These are phyloP conservation scores for Hirtodrosophila cameraria DNA, from an alignment of 2,888 invertebrate species.

Conservation along the genomic window DNA sequence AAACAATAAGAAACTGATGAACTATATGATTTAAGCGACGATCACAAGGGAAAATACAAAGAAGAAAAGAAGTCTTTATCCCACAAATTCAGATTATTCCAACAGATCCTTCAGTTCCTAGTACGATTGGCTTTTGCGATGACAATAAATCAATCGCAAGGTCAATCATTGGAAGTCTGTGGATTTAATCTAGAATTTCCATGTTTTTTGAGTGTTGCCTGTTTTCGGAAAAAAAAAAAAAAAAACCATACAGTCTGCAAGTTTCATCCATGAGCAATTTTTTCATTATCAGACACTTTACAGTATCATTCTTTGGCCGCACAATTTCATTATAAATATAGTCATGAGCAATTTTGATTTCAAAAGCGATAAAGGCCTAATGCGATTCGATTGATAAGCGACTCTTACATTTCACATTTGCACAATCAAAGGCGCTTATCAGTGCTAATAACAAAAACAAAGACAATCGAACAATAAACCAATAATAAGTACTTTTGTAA, in stretches of 20 bases:
- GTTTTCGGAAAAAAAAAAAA: too few relatives aligned
- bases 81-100: too few relatives aligned
- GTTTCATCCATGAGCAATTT: not conserved
- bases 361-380: slow-evolving; percentile 25
- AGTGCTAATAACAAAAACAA: slow-evolving; percentile 8
- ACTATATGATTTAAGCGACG: too few relatives aligned
- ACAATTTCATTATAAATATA: slow-evolving; percentile 49
- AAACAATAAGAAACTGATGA: too few relatives aligned
- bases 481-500: slow-evolving; percentile 10
- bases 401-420: slow-evolving; percentile 24
- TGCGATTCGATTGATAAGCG: slow-evolving; percentile 53
- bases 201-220: not conserved
- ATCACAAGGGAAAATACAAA: too few relatives aligned
- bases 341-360: slow-evolving; percentile 55
- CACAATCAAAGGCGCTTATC: slow-evolving; percentile 28
- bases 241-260: slow-evolving; percentile 38
- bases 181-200: too few relatives aligned
- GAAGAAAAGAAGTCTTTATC: too few relatives aligned
- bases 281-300: slow-evolving; percentile 22
- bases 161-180: too few relatives aligned
- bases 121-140: too few relatives aligned
- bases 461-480: slow-evolving; percentile 10
- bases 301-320: slow-evolving; percentile 32
- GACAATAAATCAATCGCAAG: too few relatives aligned
- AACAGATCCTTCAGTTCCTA: too few relatives aligned